Base-by-base conservation (phyloP, 2,113 vertebrate species). In the Thomomys bottae region DNA sequence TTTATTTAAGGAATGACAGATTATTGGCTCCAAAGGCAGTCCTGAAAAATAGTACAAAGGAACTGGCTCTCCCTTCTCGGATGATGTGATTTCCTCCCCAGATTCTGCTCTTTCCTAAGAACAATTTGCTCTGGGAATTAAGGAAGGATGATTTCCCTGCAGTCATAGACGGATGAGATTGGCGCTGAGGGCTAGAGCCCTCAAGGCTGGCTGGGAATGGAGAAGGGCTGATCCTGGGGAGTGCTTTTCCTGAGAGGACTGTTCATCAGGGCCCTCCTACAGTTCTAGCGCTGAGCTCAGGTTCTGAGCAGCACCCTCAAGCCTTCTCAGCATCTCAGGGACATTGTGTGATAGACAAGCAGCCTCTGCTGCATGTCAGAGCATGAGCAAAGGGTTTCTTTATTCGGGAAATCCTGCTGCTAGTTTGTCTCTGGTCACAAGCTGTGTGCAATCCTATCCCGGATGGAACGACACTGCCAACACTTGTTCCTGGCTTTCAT, bases 1-100 rank as follows among this genome's bases (percentile, higher is more conserved):
- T 99, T 99, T 99, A 98, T 98, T 98, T 98, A 98, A 98, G 95
- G 96, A 96, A 97, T 98, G 98, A 98, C 98, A 98, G 98, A 98
- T 98, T 97, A 98, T 98, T 98, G 98, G 98, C 98, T 97, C 97
- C 96, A 94, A 97, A 98, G 98, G 95, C 97, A 97, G 98, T 97
- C 97, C 92, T 98, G 97, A 98, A 97, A 98, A 98, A 97, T 97
- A 98, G 97, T 97, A 97, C 96, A 97, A 97, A 98, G 97, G 97
- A 98, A 97, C 98, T 95, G 96, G 97, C 97, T 95, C 97, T 97
- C 97, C 97, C 97, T 96, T 97, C 81, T 75, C 96, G 97, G 98
- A 98, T 98, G 97, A 97, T 97, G 97, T 98, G 97, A 98, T 99
- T 98, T 98, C 98, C 98, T 98, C 97, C 96, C 94, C 94, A 97